Evolutionary conservation across 2,113 vertebrate species (phyloP), one percentile per base, ranked within the genome.

Genomic region (Rhinichthys klamathensis): DNA sequence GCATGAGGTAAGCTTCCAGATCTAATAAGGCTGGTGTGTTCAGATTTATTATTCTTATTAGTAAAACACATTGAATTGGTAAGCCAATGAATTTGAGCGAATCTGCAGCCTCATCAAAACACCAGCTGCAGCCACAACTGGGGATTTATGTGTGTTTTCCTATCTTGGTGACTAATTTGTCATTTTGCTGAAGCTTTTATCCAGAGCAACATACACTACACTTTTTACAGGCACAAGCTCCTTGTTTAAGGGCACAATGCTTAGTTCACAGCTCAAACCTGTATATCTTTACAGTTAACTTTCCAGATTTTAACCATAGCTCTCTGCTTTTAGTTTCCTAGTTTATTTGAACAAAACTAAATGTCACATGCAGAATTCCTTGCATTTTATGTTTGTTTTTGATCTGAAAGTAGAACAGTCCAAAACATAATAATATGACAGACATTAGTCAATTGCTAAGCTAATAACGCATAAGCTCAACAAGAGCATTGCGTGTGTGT

Each of bases 71-170:
- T 13, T 6, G n/a, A 63, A 49, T 12, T 80, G 78, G 25, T 25
- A 65, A 41, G 38, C 25, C 60, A 38, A 61, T 80, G 41, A 80
- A 80, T 80, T 51, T 25, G n/a, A 80, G 41, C 4, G 23, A 73
- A 51, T 61, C 12, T 85, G 61, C 74, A 79, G 73, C 77, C 8
- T 78, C 51, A 67, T 54, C 69, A 86, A 80, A 54, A 70, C 79
- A 80, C 58, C 65, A 88, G 58, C 75, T 83, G 56, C 51, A 81
- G 23, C 78, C 49, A 83, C 72, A 38, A 61, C 30, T 85, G 80
- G 58, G 54, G 54, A 49, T 56, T 61, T 32, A 18, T n/a, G 44
- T 25, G 27, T 61, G 56, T 44, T 61, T 83, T 78, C 32, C 58
- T 60, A 46, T 41, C 16, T 81, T 81, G 11, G 13, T 27, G 23